Base-by-base conservation (phyloP, 2,113 vertebrate genomes). In the Perccottus glenii region DNA sequence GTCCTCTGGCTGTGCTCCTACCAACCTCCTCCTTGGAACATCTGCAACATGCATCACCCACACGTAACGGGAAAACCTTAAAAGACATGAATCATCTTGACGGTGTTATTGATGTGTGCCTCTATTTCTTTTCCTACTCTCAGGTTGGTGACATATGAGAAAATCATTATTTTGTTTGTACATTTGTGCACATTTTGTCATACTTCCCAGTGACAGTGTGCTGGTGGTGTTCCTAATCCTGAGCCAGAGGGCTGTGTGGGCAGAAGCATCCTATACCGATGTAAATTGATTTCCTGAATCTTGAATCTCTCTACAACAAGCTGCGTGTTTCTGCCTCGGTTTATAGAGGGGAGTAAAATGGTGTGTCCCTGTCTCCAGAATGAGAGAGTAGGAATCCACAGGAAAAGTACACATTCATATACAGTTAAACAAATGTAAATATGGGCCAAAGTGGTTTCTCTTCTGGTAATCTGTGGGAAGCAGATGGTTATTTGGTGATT, bases 231-330 rank as follows among this genome's bases (percentile, higher is more conserved):
- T 55, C 40, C 36, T 79, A 64, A 72, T 80, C 60, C 60, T 73
- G 35, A 67, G 78, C 80, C 83, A 53, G 51, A 60, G 80, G 78
- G 78, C 58, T 78, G 81, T 73, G 82, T 84, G 76, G 84, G 82
- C 68, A 85, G 76, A 70, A 65, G 69, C 67, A 58, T 81, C 73
- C 70, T 82, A 60, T 77, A 77, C 77, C 43, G 35, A 65, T 76
- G 48, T 76, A 77, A 85, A 86, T 80, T 86, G 87, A 90, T 91
- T 83, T 91, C 67, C 76, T 73, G 77, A 85, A 81, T 78, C 77
- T 70, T 76, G 73, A 83, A 66, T 14, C 67, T 58, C 78, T 58
- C 36, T 78, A 69, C 73, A 61, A 78, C 71, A 60, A 71, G 67
- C 51, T 52, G 47, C 77, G 59, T 65, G 77, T 77, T 67, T 72